phyloP scores from a whole-genome alignment of 2,113 vertebrate genomes.

The Aphyosemion australe region DNA sequence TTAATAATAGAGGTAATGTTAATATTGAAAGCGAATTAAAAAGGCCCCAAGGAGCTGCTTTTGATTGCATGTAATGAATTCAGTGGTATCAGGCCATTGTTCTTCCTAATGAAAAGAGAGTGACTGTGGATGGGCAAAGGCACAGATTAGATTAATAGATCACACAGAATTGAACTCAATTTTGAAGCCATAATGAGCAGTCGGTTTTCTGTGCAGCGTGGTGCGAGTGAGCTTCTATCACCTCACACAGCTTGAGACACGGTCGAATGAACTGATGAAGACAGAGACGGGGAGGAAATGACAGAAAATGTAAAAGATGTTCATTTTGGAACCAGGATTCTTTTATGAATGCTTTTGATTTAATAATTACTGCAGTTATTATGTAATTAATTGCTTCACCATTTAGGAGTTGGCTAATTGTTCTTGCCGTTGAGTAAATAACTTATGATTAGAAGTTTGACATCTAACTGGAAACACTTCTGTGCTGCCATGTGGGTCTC shows the following conservation, averaged over 20 bases:
- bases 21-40: conserved; percentile 76
- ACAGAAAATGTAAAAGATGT: conserved; percentile 10
- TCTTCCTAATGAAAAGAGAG: conserved; percentile 73
- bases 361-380: conserved; percentile 50
- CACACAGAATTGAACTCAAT: conserved; percentile 69
- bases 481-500: too few relatives aligned
- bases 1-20: conserved; percentile 75
- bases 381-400: conserved; percentile 31
- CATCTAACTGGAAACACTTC: too few relatives aligned
- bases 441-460: too few relatives aligned
- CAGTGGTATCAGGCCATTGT: conserved; percentile 59
- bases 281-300: neutral
- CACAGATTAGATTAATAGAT: conserved; percentile 75
- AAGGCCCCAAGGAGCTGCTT: conserved; percentile 62
- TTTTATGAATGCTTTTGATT: conserved; percentile 57
- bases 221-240: conserved; percentile 40
- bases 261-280: conserved; percentile 12
- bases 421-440: neutral
- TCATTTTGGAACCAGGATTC: conserved; percentile 54
- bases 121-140: conserved; percentile 34
- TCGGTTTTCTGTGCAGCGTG: conserved; percentile 53
- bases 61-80: conserved; percentile 77
- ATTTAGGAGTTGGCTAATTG: conserved; percentile 22
- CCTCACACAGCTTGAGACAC: conserved; percentile 5
- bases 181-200: conserved; percentile 75